Percentiles rank a stretch among this genome's conserved stretches.
phyloP scores from a whole-genome alignment of 2,888 invertebrate genomes.

The Neoascia interrupta region DNA sequence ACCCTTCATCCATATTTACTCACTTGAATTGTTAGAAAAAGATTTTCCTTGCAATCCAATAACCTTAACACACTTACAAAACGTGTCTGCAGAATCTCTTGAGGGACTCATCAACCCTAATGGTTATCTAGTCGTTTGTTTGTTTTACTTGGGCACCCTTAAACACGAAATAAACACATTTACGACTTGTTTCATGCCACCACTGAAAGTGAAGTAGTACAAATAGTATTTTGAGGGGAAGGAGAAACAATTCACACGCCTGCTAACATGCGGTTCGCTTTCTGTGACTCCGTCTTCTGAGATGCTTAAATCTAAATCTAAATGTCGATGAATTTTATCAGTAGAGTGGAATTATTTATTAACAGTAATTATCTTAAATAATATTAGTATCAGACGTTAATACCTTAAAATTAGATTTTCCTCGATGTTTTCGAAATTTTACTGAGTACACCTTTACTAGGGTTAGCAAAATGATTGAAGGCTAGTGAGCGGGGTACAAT shows the following conservation, averaged over 20 bases:
- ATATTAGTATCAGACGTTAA: too few relatives aligned
- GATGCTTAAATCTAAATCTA: too few relatives aligned
- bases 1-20: conserved; percentile 61
- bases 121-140: conserved; percentile 33
- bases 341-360: too few relatives aligned
- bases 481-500: background rate
- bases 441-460: too few relatives aligned
- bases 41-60: conserved; percentile 65
- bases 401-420: too few relatives aligned
- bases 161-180: conserved; percentile 60
- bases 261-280: background rate
- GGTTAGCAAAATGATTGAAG: too few relatives aligned
- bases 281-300: too few relatives aligned
- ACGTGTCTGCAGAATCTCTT: conserved; percentile 57
- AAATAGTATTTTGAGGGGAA: too few relatives aligned
- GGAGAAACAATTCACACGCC: conserved; percentile 64
- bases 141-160: conserved; percentile 45
- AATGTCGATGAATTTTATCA: too few relatives aligned
- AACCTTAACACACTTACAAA: conserved; percentile 62
- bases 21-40: conserved; percentile 52
- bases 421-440: too few relatives aligned
- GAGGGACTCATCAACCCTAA: conserved; percentile 44
- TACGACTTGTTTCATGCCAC: conserved; percentile 51
- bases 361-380: too few relatives aligned
- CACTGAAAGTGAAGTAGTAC: conserved; percentile 37